Base-by-base conservation (phyloP, 2,113 vertebrate genomes). In the Ardeotis arabs region DNA sequence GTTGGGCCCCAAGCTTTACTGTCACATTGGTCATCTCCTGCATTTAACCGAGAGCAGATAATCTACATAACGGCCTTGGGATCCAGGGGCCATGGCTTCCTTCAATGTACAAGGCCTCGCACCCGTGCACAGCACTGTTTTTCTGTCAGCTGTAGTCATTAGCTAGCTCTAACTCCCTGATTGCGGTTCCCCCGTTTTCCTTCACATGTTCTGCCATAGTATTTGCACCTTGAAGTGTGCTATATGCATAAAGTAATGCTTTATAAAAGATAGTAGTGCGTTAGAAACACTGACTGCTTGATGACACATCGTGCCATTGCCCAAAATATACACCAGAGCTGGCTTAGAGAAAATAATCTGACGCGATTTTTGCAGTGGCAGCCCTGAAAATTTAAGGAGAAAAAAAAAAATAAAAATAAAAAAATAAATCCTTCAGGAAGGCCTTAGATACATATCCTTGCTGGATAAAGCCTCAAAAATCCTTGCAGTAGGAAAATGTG, bases 51-150 rank as follows among this genome's bases (percentile, higher is more conserved):
- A 58, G 44, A 53, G 11, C n/a, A 41, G 52, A 8, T 22, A 29
- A 35, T 10, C 35, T 15, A 3, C 0, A 0, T 3, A 13, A 22
- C 3, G 9, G 35, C 35, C 53, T 56, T 9, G 25, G 44, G 50
- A 53, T 35, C 27, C 33, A 25, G 28, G 0, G 1, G n/a, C 3
- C 0, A 53, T 5, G 31, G 31, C 17, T 60, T 64, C 62, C 7
- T 19, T 60, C 52, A 14, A 2, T 0, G 6, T 7, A 11, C 10
- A 12, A 56, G 24, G 49, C 78, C 47, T 56, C 5, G 0, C 28
- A 22, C 17, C 29, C 3, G 0, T 2, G 12, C 23, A 21, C 37
- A 16, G 33, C 1, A 8, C 23, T 62, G 24, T 35, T 76, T 47
- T 35, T 31, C 44, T 41, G n/a, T 16, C 29, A 79, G 56, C 56